Percentiles rank a stretch among this genome's conserved stretches.
These are phyloP conservation scores for Danio aesculapii DNA, from an alignment of 2,797 vertebrate genomes.

Conservation along the genomic window DNA sequence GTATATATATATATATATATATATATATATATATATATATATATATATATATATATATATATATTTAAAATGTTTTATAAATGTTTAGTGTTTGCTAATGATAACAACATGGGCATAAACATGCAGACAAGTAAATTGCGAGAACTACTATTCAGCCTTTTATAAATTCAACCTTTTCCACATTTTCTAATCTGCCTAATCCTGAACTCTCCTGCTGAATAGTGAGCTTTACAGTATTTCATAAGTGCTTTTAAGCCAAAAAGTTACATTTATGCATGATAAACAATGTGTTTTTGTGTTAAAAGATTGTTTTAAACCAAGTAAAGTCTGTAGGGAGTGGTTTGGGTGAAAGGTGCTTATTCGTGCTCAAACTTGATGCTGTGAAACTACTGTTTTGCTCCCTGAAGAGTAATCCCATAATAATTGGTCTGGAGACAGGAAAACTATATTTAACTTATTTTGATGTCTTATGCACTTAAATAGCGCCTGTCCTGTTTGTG, in stretches of 20 bases:
- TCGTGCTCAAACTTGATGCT: constrained; percentile 41
- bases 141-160: no score
- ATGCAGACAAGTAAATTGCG: no score
- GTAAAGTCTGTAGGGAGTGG: background rate
- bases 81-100: no score
- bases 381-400: constrained; percentile 56
- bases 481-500: constrained; percentile 27
- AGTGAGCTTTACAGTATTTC: constrained; percentile 13
- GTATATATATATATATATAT: no score
- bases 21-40: no score
- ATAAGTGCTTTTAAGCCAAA: background rate
- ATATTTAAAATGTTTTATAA: no score
- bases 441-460: constrained; percentile 59
- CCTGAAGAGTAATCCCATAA: constrained; percentile 55
- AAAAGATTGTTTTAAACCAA: background rate
- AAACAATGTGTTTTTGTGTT: constrained; percentile 16
- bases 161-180: no score
- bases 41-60: no score
- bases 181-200: no score
- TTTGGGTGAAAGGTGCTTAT: constrained; percentile 10
- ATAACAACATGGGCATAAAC: no score
- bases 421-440: constrained; percentile 48
- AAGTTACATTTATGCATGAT: constrained; percentile 19
- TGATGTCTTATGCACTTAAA: constrained; percentile 40
- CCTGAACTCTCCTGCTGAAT: background rate